A percentile compares a stretch with the other conserved stretches of the same genome.
Evolutionary conservation across 2,888 invertebrate species (phyloP).

Genomic region (Agonopterix heracliana): DNA sequence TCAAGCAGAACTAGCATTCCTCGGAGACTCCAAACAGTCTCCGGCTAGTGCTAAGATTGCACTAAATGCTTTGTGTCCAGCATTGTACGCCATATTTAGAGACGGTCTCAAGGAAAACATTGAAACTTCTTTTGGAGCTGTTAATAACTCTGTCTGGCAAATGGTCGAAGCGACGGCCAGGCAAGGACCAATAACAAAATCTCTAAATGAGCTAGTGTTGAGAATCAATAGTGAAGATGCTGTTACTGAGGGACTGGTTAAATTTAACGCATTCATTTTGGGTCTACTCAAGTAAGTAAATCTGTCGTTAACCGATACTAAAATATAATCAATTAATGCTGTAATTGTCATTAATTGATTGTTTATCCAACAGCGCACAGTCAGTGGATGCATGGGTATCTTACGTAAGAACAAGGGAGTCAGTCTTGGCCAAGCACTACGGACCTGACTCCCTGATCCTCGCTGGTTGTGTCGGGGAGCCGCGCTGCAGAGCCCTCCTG

Average conservation of each 20-base stretch:
- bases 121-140: conserved; percentile 90
- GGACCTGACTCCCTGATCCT: conserved; percentile 83
- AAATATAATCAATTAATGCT: background rate
- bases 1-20: conserved; percentile 75
- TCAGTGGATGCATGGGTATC: conserved; percentile 95
- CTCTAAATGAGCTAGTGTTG: conserved; percentile 88
- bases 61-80: conserved; percentile 86
- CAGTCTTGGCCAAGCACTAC: conserved; percentile 88
- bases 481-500: conserved; percentile 78
- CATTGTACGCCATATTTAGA: conserved; percentile 87
- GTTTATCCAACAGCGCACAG: conserved; percentile 75
- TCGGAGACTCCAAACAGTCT: conserved; percentile 77
- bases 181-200: conserved; percentile 89
- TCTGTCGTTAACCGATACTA: too few species aligned
- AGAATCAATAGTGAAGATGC: conserved; percentile 89
- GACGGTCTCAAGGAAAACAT: conserved; percentile 89
- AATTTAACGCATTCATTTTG: conserved; percentile 92
- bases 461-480: conserved; percentile 74
- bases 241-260: conserved; percentile 88
- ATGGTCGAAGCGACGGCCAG: conserved; percentile 92
- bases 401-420: conserved; percentile 89
- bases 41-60: conserved; percentile 84
- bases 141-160: conserved; percentile 92
- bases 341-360: too few species aligned
- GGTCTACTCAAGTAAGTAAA: conserved; percentile 87